A percentile compares a stretch with the other conserved stretches of the same genome.
phyloP scores from a whole-genome alignment of 2,797 vertebrate genomes.

The Squalus acanthias region DNA sequence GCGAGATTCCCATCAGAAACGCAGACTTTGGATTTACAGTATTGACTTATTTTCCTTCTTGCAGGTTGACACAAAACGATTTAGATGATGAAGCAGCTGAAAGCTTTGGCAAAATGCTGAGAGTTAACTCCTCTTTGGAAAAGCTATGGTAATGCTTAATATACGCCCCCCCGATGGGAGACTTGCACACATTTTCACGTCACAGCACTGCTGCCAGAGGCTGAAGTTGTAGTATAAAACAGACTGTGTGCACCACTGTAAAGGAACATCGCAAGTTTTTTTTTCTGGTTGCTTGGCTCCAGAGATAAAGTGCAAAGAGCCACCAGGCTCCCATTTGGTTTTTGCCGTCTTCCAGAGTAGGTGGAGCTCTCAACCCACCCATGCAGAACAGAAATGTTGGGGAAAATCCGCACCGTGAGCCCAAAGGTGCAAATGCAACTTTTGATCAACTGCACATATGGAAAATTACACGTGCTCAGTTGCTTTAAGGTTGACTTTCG shows the following conservation, averaged over 20 bases:
- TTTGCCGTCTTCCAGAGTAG: neutral
- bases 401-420: neutral
- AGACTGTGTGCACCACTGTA: neutral
- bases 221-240: neutral
- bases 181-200: neutral
- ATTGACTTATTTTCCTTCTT: slow-evolving; percentile 37
- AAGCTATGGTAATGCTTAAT: slow-evolving; percentile 72
- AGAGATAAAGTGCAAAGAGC: neutral
- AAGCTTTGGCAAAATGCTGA: slow-evolving; percentile 69
- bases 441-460: neutral
- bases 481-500: neutral
- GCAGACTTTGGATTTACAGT: neutral
- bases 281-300: neutral
- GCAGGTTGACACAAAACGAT: slow-evolving; percentile 84
- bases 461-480: neutral
- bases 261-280: neutral
- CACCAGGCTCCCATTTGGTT: neutral
- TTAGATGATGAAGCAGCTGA: slow-evolving; percentile 74
- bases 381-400: neutral
- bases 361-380: neutral
- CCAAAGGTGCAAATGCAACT: neutral
- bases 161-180: too few relatives aligned
- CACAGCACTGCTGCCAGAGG: neutral
- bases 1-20: neutral
- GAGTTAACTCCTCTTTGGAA: slow-evolving; percentile 68